phyloP scores from a whole-genome alignment of 2,797 vertebrate species.

The Oophaga sylvatica region DNA sequence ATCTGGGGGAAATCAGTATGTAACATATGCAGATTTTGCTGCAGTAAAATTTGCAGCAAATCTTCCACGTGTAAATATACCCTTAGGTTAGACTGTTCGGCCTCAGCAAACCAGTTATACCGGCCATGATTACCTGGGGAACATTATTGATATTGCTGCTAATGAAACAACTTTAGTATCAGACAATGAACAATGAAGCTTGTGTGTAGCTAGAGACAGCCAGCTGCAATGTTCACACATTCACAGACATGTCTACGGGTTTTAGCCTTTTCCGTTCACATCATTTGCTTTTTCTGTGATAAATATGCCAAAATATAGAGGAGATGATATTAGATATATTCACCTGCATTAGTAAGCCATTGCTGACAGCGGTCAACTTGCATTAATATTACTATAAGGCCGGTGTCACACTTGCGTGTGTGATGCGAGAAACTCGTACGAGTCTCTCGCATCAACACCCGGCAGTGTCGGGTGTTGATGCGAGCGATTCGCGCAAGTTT shows the following conservation, averaged over 20 bases:
- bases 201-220: not conserved
- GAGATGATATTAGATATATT: not conserved
- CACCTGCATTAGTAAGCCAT: not conserved
- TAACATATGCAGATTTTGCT: no score
- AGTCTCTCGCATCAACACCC: not conserved
- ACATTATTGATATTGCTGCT: not conserved
- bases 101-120: no score
- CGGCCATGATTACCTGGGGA: not conserved
- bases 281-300: not conserved
- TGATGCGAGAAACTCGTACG: no score
- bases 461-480: not conserved
- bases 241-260: not conserved
- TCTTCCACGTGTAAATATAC: no score
- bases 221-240: not conserved
- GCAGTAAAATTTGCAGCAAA: no score
- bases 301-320: not conserved
- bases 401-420: no score
- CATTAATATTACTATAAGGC: not conserved
- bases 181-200: conserved; percentile 11
- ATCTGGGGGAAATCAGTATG: no score
- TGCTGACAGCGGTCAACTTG: not conserved
- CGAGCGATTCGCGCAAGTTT: no score
- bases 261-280: not conserved
- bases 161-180: not conserved
- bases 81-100: no score